These are phyloP conservation scores for Ramphastos sulfuratus DNA, from an alignment of 2,113 vertebrate genomes.

Conservation along the genomic window DNA sequence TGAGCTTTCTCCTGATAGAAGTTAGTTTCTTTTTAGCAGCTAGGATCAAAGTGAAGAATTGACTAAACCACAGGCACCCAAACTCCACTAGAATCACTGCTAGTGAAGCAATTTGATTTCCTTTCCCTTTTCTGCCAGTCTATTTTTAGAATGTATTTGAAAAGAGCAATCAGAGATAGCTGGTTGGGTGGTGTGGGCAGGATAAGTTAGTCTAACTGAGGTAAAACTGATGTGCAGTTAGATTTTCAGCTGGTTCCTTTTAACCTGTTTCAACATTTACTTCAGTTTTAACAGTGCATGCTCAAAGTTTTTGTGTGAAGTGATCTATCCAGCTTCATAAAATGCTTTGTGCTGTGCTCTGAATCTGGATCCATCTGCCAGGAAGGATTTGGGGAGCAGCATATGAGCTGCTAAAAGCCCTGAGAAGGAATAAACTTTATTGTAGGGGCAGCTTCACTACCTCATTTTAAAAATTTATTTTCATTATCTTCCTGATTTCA, in stretches of 20 bases:
- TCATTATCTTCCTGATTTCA: neutral
- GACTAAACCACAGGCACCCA: neutral
- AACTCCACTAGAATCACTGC: neutral
- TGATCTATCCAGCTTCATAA: neutral
- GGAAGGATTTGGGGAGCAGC: neutral
- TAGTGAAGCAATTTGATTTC: neutral
- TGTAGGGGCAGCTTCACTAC: neutral
- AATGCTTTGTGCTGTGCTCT: neutral
- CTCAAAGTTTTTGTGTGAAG: neutral
- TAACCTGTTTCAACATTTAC: neutral
- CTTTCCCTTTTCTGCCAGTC: neutral
- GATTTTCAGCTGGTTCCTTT: neutral
- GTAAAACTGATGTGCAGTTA: neutral
- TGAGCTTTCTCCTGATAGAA: neutral
- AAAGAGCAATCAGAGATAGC: neutral
- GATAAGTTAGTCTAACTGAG: neutral
- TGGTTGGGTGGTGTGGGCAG: neutral
- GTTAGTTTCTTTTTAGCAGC: neutral
- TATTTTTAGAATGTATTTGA: neutral
- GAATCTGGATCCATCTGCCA: neutral
- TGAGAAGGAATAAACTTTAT: neutral
- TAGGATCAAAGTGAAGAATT: constrained; percentile 2
- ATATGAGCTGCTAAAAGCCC: neutral
- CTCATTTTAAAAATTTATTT: too few species aligned
- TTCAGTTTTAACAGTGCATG: neutral